phyloP scores from a whole-genome alignment of 2,888 invertebrate species.

The Crepidodera aurea region DNA sequence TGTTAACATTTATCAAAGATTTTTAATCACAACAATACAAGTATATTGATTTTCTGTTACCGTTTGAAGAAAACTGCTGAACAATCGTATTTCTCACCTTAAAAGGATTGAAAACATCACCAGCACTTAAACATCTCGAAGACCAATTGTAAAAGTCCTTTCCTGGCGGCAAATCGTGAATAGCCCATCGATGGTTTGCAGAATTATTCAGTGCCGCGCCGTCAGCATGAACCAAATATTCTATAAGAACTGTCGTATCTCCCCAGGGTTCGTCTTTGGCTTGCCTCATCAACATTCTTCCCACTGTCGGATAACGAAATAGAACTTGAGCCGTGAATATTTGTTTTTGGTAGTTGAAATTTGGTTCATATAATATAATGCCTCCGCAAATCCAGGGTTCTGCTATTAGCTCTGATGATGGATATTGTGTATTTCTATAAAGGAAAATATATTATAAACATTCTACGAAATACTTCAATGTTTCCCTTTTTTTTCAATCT shows the following conservation, averaged over 20 bases:
- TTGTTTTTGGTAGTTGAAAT: constrained; percentile 73
- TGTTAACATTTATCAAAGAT: too few species aligned
- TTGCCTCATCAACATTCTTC: constrained; percentile 83
- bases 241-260: constrained; percentile 85
- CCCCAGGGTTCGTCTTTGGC: constrained; percentile 80
- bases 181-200: constrained; percentile 80
- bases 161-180: constrained; percentile 81
- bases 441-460: not conserved
- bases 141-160: constrained; percentile 93
- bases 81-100: constrained; percentile 64
- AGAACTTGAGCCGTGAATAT: constrained; percentile 82
- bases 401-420: constrained; percentile 56
- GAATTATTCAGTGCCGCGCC: constrained; percentile 81
- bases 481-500: too few species aligned
- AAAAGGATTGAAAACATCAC: constrained; percentile 79
- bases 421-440: constrained; percentile 63
- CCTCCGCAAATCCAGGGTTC: constrained; percentile 72
- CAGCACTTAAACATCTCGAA: constrained; percentile 81
- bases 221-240: constrained; percentile 87
- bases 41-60: too few species aligned
- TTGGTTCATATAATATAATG: constrained; percentile 69
- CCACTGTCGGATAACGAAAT: constrained; percentile 83
- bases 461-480: not conserved
- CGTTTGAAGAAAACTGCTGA: too few species aligned
- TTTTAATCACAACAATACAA: too few species aligned